A percentile compares a stretch with the other conserved stretches of the same genome.
phyloP scores from a whole-genome alignment of 2,797 vertebrate species.

The Pyrocephalus nanus region DNA sequence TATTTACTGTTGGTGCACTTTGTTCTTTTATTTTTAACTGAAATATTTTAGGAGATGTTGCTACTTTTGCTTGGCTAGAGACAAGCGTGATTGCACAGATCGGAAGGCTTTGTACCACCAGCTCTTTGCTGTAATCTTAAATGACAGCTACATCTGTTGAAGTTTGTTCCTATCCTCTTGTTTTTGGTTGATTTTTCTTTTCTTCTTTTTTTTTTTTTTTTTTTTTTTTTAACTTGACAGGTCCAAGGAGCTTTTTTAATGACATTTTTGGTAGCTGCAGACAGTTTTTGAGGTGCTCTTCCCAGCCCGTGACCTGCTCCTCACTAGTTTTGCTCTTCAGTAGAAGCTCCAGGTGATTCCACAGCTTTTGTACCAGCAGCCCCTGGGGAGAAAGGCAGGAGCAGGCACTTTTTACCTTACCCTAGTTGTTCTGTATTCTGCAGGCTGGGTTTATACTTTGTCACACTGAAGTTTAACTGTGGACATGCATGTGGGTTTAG shows the following conservation, averaged over 20 bases:
- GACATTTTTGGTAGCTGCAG: neutral
- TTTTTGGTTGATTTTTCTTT: neutral
- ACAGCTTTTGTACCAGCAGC: neutral
- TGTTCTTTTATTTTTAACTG: neutral
- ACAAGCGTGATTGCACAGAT: slow-evolving; percentile 32
- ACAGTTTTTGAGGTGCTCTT: slow-evolving; percentile 9
- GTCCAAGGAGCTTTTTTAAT: slow-evolving; percentile 32
- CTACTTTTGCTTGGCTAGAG: neutral
- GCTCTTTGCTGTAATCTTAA: slow-evolving; percentile 47
- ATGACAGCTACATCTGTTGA: slow-evolving; percentile 65
- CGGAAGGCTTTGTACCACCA: neutral
- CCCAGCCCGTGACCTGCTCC: neutral
- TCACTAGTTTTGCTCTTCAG: neutral
- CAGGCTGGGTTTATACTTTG: neutral
- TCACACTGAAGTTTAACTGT: neutral
- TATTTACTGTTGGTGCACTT: neutral
- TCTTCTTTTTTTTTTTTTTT: neutral
- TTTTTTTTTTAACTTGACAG: slow-evolving; percentile 33
- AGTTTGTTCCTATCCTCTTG: slow-evolving; percentile 30
- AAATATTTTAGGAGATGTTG: slow-evolving; percentile 9
- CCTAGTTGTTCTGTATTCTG: neutral
- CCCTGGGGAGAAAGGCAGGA: neutral
- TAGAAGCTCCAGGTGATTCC: neutral
- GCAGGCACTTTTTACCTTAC: neutral
- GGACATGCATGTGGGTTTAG: fast-evolving